Base-by-base conservation (phyloP, 2,113 vertebrate genomes). In the Tyrannus savana region DNA sequence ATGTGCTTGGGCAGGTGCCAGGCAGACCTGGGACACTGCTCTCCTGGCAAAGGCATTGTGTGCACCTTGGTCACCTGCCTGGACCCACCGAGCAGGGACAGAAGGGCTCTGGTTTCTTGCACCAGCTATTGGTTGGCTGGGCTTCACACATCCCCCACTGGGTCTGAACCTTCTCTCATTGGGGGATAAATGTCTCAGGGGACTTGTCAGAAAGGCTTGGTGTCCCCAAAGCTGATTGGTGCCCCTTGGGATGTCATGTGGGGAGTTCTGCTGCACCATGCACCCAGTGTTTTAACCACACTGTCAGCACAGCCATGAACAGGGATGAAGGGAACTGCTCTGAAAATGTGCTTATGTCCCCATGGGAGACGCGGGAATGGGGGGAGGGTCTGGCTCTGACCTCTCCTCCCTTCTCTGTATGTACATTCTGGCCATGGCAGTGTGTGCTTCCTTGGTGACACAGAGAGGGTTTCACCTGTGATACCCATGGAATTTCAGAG, bases 101-200 rank as follows among this genome's bases (percentile, higher is more conserved):
- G 0, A 2, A 75, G 39, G 46, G 39, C 58, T 47, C n/a, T 1
- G 5, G 14, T 23, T 67, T 53, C 27, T n/a, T 14, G 9, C 67
- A 63, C 31, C 42, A 58, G 31, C 39, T 67, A 16, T 63, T 63
- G 66, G 35, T 74, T 2, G 2, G 35, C 19, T 75, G 47, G 7
- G 27, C 71, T 79, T 82, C 58, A 53, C 6, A 21, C 1, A 1
- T 22, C 8, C 11, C 27, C 23, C 0, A 0, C 31, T 1, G 2
- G 2, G 0, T 87, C 59, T 11, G 2, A 59, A 30, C 1, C 2
- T 71, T n/a, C 8, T 8, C 24, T 49, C n/a, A 62, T 22, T 8
- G 24, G 11, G 39, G 23, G 2, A 64, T 35, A 25, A 64, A 89
- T 31, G 6, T 66, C 64, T 63, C 4, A 1, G 42, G 76, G 25